These are phyloP conservation scores for Paradoxurus hermaphroditus DNA, from an alignment of 2,113 vertebrate genomes.

Conservation along the genomic window DNA sequence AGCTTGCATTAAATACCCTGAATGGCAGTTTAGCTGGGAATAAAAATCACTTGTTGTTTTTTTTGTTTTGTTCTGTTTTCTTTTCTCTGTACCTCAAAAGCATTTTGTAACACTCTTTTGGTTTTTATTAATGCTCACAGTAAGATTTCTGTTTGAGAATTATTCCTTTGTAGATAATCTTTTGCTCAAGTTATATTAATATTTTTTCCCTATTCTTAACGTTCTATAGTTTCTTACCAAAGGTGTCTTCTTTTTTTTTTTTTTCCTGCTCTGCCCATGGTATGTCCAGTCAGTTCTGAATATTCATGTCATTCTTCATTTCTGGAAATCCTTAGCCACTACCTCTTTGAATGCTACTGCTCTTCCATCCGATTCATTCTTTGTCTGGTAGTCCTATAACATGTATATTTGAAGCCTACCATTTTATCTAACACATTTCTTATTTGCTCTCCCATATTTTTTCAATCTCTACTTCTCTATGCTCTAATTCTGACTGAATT, in stretches of 20 bases:
- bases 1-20: background rate
- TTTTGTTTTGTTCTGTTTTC: no score
- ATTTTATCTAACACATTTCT: background rate
- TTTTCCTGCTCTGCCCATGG: background rate
- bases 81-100: background rate
- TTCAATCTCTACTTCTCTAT: background rate
- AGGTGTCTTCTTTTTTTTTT: background rate
- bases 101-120: background rate
- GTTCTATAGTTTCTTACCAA: background rate
- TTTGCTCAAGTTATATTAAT: background rate
- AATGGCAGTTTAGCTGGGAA: constrained; percentile 24
- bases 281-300: background rate
- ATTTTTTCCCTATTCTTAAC: background rate
- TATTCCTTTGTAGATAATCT: background rate
- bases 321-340: background rate
- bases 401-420: background rate
- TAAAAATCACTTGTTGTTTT: background rate
- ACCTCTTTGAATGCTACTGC: background rate
- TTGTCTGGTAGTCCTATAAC: background rate
- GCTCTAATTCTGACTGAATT: background rate
- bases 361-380: background rate
- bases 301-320: background rate
- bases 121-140: background rate
- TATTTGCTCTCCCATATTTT: background rate
- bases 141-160: background rate